Base-by-base conservation (phyloP, 2,113 vertebrate genomes). In the Dicrurus megarhynchus region DNA sequence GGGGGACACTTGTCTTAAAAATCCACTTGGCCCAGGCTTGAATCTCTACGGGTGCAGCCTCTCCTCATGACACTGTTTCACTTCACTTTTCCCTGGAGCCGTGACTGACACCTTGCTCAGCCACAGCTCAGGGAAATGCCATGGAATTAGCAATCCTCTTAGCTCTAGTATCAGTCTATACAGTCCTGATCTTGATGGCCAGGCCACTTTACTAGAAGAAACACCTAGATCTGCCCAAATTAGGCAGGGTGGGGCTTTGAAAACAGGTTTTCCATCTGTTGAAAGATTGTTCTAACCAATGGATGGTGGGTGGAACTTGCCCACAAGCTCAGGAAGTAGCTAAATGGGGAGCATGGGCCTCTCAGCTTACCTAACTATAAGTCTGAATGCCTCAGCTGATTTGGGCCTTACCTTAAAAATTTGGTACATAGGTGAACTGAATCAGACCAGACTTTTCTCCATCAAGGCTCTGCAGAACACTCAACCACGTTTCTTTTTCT, bases 321-420 rank as follows among this genome's bases (percentile, higher is more conserved):
- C 90, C 83, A 86, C 86, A 78, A 90, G 49, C 77, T 95, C 89
- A 91, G 89, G 91, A 92, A 96, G 89, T 60, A 90, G 68, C 63
- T 86, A 16, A 70, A 47, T 49, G 74, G 77, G 65, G 57, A 95
- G n/a, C 80, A 27, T 3, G 39, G 78, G 77, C 64, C 89, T 87
- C 80, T 84, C 39, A 71, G 44, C 44, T 41, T 47, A 71, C 47
- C 56, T 52, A 37, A 57, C 24, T 15, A 47, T 24, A 55, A 52
- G 32, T n/a, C 63, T 73, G 63, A 80, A 53, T 71, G 46, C 44
- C 69, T 91, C 32, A 37, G 44, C 28, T 70, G 56, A 71, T 75
- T 68, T 60, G 10, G n/a, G 56, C 26, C 15, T 74, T 46, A 35
- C 53, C 76, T 83, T 74, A 85, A 85, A 91, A 41, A 19, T 77